Base-by-base conservation (phyloP, 2,888 invertebrate species). In the Exocentrus adspersus region DNA sequence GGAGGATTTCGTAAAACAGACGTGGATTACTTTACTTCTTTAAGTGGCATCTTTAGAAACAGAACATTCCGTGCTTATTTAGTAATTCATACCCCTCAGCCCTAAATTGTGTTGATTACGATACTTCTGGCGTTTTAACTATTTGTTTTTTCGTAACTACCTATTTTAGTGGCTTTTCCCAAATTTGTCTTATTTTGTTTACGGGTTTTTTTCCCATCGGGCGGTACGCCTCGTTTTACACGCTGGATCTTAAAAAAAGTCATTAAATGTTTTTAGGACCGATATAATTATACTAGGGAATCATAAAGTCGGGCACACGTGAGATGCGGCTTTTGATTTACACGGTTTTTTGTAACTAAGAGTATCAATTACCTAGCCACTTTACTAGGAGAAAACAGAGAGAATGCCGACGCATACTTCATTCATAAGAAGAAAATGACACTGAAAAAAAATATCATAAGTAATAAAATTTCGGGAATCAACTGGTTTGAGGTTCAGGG, bases 1-100 rank as follows among this genome's bases (percentile, higher is more conserved):
- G 71, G 70, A 79, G 76, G 75, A 80, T 80, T 68, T 78, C 77
- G 73, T 75, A 74, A 74, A 77, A 74, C 73, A 77, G 75, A 73
- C 72, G 70, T 70, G 71, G 67, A 65, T 62, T 71, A 67, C 70
- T 69, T 64, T 68, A 75, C 68, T 72, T 72, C 69, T 74, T 75
- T 70, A 75, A 73, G 72, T 69, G 69, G 64, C 64, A 61, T 54
- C 56, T 64, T 30, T 59, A 57, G 57, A 43, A 62, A 56, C 64
- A 62, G 58, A 60, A 61, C 59, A 61, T 59, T 46, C 53, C 60
- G 58, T 62, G 52, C 57, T 59, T 62, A 62, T 62, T 64, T 60
- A 56, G 64, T 64, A 53, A 66, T 63, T 66, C 61, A 61, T 63
- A 66, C 53, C 60, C 57, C 57, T 46, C 32, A 32, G 7, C 32